Conservation (phyloP, 1,140 invertebrate species). For the Lordiphosa stackelbergi region DNA sequence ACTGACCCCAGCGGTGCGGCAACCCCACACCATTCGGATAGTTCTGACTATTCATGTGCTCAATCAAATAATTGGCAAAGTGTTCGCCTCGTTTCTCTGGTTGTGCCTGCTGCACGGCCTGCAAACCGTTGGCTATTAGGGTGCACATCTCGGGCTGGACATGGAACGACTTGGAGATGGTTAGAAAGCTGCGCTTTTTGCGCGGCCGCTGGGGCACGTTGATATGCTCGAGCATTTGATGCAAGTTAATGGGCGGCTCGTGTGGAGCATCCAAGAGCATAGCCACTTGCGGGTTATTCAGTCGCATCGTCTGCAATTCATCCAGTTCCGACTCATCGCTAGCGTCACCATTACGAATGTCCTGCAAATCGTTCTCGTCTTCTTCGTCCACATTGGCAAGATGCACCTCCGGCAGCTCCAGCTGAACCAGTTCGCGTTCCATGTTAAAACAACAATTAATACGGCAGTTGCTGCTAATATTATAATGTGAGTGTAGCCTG, state of each 20-base stretch:
- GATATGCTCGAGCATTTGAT: conserved; percentile 7
- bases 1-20: conserved; percentile 54
- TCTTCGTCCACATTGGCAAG: conserved; percentile 13
- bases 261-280: conserved; percentile 44
- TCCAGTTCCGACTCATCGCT: conserved; percentile 17
- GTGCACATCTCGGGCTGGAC: conserved; percentile 34
- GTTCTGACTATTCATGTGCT: conserved; percentile 55
- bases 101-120: conserved; percentile 21
- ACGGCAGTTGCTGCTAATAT: conserved; percentile 32
- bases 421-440: conserved; percentile 20
- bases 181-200: conserved; percentile 51
- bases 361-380: neutral
- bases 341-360: neutral
- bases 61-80: conserved; percentile 50
- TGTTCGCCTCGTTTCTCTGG: conserved; percentile 37
- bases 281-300: conserved; percentile 23
- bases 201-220: conserved; percentile 20
- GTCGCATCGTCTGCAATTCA: conserved; percentile 16
- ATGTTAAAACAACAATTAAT: conserved; percentile 13
- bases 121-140: conserved; percentile 35
- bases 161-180: conserved; percentile 27
- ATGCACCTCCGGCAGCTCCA: conserved; percentile 7
- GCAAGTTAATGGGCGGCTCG: conserved; percentile 40
- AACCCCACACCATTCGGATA: conserved; percentile 55
- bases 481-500: conserved; percentile 3